Conservation (phyloP, 2,888 invertebrate genomes). For the Epistrophe eligans region DNA sequence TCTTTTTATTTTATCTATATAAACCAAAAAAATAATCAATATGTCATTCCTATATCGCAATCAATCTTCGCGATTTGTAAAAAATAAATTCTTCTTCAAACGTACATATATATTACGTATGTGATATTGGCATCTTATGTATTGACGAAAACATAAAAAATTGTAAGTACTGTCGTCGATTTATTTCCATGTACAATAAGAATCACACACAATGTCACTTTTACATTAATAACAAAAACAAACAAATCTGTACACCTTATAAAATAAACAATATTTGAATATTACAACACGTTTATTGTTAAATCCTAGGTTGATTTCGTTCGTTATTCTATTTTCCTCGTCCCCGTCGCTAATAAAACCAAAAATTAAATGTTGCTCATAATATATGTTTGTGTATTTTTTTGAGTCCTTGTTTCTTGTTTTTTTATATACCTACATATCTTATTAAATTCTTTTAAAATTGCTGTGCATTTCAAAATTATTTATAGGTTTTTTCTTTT, state of each 20-base stretch:
- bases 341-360: conserved; percentile 24
- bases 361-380: conserved; percentile 26
- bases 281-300: conserved; percentile 51
- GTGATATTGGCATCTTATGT: conserved; percentile 59
- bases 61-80: conserved; percentile 59
- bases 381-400: conserved; percentile 22
- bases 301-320: conserved; percentile 60
- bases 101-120: conserved; percentile 13
- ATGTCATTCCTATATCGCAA: conserved; percentile 61
- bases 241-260: conserved; percentile 31
- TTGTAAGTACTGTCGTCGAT: conserved; percentile 72
- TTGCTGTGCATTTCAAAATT: conserved; percentile 25
- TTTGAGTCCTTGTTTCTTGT: neutral
- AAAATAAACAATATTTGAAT: conserved; percentile 29
- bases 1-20: conserved; percentile 61
- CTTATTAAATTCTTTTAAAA: neutral
- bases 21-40: conserved; percentile 42
- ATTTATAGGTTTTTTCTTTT: conserved; percentile 23
- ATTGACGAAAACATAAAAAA: conserved; percentile 64
- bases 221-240: conserved; percentile 39
- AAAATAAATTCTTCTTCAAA: conserved; percentile 33
- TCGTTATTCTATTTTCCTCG: conserved; percentile 27
- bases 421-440: neutral
- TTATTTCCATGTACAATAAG: conserved; percentile 50
- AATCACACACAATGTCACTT: conserved; percentile 58